Conservation (phyloP, 2,797 vertebrate genomes). For the Protonibea diacanthus region DNA sequence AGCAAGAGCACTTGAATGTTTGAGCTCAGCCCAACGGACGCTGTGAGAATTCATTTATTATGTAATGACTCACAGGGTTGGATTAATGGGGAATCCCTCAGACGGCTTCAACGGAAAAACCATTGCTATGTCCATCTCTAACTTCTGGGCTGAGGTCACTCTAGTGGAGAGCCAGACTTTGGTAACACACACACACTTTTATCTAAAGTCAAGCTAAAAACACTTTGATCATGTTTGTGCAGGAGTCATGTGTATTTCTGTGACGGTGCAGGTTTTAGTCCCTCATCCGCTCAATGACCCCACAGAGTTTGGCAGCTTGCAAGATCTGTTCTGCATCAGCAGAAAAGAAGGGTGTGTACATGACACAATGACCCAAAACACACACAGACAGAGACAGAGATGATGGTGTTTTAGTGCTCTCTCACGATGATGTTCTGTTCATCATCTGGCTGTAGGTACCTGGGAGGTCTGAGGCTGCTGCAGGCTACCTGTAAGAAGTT, state of each 20-base stretch:
- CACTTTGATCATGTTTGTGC: rapidly evolving
- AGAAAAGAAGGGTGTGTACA: slow-evolving; percentile 87
- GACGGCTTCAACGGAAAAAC: slow-evolving; percentile 91
- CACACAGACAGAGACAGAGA: not conserved
- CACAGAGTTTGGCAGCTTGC: slow-evolving; percentile 89
- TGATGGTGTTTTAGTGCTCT: not conserved
- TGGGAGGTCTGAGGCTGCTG: slow-evolving; percentile 88
- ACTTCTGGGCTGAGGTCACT: slow-evolving; percentile 91
- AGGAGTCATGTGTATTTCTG: not conserved
- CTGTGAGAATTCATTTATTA: not conserved
- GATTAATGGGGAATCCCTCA: slow-evolving; percentile 90
- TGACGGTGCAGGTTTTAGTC: slow-evolving; percentile 79
- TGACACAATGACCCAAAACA: no score
- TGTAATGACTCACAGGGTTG: slow-evolving; percentile 78
- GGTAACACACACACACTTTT: slow-evolving; percentile 69
- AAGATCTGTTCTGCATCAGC: slow-evolving; percentile 89
- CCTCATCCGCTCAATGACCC: slow-evolving; percentile 91
- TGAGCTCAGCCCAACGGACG: not conserved
- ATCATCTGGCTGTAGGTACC: slow-evolving; percentile 74
- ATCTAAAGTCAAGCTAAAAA: no score
- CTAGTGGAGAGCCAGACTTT: slow-evolving; percentile 86
- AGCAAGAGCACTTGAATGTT: not conserved
- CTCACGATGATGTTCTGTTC: not conserved
- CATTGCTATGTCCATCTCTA: slow-evolving; percentile 88
- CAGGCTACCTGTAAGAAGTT: slow-evolving; percentile 92